Evolutionary conservation across 2,888 invertebrate genomes (phyloP).

Genomic region (Pollenia amentaria): DNA sequence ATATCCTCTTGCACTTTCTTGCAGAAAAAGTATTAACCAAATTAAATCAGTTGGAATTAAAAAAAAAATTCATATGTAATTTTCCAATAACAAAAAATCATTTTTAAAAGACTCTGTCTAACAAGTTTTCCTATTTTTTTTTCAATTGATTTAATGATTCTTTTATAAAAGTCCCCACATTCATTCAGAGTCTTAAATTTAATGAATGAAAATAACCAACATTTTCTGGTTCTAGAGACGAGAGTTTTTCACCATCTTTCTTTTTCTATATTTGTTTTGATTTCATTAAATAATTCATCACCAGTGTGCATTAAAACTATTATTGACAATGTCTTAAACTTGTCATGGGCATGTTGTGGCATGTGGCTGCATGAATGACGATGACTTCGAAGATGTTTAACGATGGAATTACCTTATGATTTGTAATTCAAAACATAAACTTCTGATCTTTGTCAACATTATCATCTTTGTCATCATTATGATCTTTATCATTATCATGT

Average conservation of each 20-base stretch:
- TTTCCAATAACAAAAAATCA: slow-evolving; percentile 18
- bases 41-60: slow-evolving; percentile 15
- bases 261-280: slow-evolving; percentile 29
- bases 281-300: slow-evolving; percentile 74
- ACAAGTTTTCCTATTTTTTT: slow-evolving; percentile 39
- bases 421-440: slow-evolving; percentile 73
- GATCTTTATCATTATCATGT: slow-evolving; percentile 30
- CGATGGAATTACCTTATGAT: slow-evolving; percentile 56
- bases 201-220: slow-evolving; percentile 52
- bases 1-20: neutral
- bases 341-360: slow-evolving; percentile 72
- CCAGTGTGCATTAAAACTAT: slow-evolving; percentile 72
- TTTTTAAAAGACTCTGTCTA: slow-evolving; percentile 8
- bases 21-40: slow-evolving; percentile 46
- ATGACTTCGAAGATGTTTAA: slow-evolving; percentile 40
- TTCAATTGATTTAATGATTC: slow-evolving; percentile 64
- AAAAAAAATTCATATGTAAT: slow-evolving; percentile 18
- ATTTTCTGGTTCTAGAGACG: slow-evolving; percentile 29
- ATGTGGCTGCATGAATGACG: slow-evolving; percentile 66
- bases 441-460: slow-evolving; percentile 30
- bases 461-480: slow-evolving; percentile 22
- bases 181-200: slow-evolving; percentile 41
- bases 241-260: neutral
- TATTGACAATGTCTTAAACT: slow-evolving; percentile 74
- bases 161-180: slow-evolving; percentile 45